phyloP scores from a whole-genome alignment of 2,113 vertebrate genomes.

The Speoplatyrhinus poulsoni region DNA sequence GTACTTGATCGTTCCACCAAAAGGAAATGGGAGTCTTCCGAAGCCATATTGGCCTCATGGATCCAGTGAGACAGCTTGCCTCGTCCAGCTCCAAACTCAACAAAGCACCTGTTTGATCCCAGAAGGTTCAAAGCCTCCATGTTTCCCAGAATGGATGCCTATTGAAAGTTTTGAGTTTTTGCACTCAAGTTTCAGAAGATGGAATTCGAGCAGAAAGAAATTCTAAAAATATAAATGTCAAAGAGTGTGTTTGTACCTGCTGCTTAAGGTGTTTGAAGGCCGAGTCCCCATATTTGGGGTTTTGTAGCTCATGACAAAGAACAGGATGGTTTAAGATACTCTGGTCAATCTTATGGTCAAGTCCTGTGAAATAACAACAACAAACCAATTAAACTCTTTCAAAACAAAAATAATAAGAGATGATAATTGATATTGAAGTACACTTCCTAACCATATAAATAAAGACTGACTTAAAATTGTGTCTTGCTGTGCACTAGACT shows the following conservation, averaged over 20 bases:
- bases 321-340: constrained; percentile 81
- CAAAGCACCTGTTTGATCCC: constrained; percentile 83
- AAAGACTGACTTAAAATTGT: no score
- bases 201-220: neutral
- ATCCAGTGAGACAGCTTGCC: constrained; percentile 98
- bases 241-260: constrained; percentile 77
- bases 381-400: neutral
- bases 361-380: constrained; percentile 42
- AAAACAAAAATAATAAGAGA: no score
- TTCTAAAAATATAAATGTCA: neutral
- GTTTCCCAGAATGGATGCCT: constrained; percentile 95
- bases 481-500: no score
- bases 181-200: neutral
- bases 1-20: constrained; percentile 92
- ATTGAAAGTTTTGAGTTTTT: constrained; percentile 8
- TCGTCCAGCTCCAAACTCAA: constrained; percentile 95
- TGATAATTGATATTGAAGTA: no score
- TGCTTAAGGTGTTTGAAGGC: constrained; percentile 94
- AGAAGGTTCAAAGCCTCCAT: constrained; percentile 88
- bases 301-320: constrained; percentile 81
- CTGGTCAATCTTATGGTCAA: constrained; percentile 74
- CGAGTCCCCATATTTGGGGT: constrained; percentile 90
- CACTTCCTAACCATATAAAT: no score
- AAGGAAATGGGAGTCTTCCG: constrained; percentile 82
- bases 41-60: constrained; percentile 81